Evolutionary conservation across 1,140 invertebrate species (phyloP), one percentile per base, ranked within the genome.

Genomic region (Nephotettix cincticeps): DNA sequence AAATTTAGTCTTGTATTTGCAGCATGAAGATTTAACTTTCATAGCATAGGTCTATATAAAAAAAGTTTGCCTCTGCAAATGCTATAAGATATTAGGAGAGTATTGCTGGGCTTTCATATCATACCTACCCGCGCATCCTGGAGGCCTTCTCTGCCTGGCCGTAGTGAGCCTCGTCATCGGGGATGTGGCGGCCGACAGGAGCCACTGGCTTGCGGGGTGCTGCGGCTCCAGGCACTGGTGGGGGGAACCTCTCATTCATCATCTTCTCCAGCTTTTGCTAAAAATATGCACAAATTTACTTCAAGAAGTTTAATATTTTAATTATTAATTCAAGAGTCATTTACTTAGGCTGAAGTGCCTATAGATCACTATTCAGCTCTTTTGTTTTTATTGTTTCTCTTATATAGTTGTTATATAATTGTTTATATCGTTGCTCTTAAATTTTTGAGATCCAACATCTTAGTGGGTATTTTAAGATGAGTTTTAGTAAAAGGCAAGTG

Each of bases 201-300:
- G 28, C 45, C 61, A 69, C 32, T 74, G 1, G 76, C 64, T 76
- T 73, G 11, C 73, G 66, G 17, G 74, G 67, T 75, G 75, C 81
- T 79, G 71, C 79, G 17, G 81, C 82, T 63, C 80, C 84, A 6
- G 77, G 79, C 65, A 79, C 75, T 56, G 83, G 81, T 65, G 83
- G 81, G 0, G 85, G 84, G 78, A 85, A 84, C 73, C 83, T 82
- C 75, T 89, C 86, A 66, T 85, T 83, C 70, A 92, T 80, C 76
- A 87, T 90, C 77, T 89, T 90, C 78, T 95, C 92, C 71, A 95
- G 86, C 79, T 91, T 90, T 79, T 93, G 78, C 76, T 79, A n/a
- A n/a, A n/a, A n/a, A n/a, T n/a, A n/a, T n/a, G n/a, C n/a, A n/a
- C n/a, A n/a, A n/a, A n/a, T n/a, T n/a, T n/a, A n/a, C n/a, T n/a